Evolutionary conservation across 2,113 vertebrate genomes (phyloP).

Genomic region (Bujurquina vittata): DNA sequence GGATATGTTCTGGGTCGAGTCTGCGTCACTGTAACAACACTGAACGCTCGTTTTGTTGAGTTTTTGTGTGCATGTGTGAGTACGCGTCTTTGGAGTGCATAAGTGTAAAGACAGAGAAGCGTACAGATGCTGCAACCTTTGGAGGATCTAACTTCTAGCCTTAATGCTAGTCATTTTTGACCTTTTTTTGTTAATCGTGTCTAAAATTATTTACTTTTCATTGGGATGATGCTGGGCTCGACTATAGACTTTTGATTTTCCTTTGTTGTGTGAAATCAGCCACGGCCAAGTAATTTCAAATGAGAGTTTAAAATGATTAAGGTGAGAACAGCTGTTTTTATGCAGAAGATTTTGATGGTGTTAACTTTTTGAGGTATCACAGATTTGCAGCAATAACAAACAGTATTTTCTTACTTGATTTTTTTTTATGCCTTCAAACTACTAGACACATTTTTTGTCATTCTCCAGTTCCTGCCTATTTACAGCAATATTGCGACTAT

Average conservation of each 20-base stretch:
- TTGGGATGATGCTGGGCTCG: not conserved
- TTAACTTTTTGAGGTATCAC: conserved; percentile 17
- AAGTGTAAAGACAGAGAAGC: not conserved
- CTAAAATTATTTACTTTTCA: not conserved
- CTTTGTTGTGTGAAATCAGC: conserved; percentile 10
- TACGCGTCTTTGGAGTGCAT: not conserved
- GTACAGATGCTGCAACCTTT: conserved; percentile 14
- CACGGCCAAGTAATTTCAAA: conserved; percentile 16
- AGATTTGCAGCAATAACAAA: conserved; percentile 11
- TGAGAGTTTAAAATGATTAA: not conserved
- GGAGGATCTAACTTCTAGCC: not conserved
- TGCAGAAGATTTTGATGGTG: not conserved
- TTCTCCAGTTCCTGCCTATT: not conserved
- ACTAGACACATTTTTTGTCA: not conserved
- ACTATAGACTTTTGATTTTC: not conserved
- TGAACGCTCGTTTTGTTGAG: not conserved
- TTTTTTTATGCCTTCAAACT: not conserved
- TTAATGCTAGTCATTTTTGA: conserved; percentile 23
- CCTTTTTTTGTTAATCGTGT: not conserved
- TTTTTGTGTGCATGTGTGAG: not conserved
- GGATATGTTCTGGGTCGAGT: conserved; percentile 52
- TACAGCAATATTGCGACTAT: not conserved
- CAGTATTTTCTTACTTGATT: conserved; percentile 23
- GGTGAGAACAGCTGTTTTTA: not conserved
- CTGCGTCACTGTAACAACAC: conserved; percentile 29